Evolutionary conservation across 64 coral and sea anemone genomes (phyloP), one percentile per base, ranked within the genome.

Genomic region (Anthopleura sola): DNA sequence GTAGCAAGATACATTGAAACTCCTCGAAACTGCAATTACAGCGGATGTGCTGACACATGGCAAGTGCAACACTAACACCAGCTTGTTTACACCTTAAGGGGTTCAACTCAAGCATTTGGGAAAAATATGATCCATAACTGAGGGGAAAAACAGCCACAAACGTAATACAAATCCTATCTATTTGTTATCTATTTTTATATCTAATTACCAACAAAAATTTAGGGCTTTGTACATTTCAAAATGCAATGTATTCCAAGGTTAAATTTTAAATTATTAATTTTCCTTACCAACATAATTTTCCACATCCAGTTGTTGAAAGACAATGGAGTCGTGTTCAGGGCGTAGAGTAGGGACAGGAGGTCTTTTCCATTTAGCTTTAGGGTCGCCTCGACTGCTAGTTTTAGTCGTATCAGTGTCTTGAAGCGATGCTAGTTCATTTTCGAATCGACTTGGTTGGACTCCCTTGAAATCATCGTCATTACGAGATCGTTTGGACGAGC

Each of bases 271-370:
- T 2, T 6, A 24, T 20, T 0, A 9, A 6, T 36, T 66, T 66
- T 85, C 68, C 93, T 91, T 60, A 98, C 95, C 95, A 49, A 98
- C 91, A 49, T 98, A 98, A 58, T 98, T 88, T 37, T 98, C 95
- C 34, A 98, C 89, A 55, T 98, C 95, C 36, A 98, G 87, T 71
- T 98, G 95, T 82, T 98, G 95, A 81, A 98, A 98, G 68, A 88
- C 78, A 32, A 98, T 87, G 18, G 68, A 33, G 78, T 98, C 95
- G 14, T 64, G 83, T 37, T 88, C 84, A 36, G 89, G 83, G 62
- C 94, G 58, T 29, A 98, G 50, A 23, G 49, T n/a, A 56, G 89
- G 78, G 24, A 91, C 85, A 51, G 92, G 76, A 17, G 95, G 95
- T 81, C 95, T 91, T 19, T 80, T 78, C 95, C 95, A 98, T 36